A percentile compares a stretch with the other conserved stretches of the same genome.
These are phyloP conservation scores for Bombus waltoni DNA, from an alignment of 1,140 invertebrate genomes.

Conservation along the genomic window DNA sequence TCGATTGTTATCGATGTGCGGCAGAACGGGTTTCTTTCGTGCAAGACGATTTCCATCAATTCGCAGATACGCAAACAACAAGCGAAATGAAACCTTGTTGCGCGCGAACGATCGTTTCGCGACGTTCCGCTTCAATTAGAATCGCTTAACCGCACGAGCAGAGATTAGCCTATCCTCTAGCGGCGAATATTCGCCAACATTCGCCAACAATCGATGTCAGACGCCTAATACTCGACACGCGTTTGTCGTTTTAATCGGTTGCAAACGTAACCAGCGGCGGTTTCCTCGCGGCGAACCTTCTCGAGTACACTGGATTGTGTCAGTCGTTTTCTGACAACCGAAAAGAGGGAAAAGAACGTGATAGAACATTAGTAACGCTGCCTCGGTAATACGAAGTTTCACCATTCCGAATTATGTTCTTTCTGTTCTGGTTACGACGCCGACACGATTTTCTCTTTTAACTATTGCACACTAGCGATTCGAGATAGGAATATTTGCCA, in stretches of 20 bases:
- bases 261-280: background rate
- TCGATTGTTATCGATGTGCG: too few relatives aligned
- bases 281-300: background rate
- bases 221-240: background rate
- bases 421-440: conserved; percentile 35
- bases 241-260: conserved; percentile 7
- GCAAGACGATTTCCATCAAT: background rate
- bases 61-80: background rate
- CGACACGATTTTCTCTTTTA: conserved; percentile 45
- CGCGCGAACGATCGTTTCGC: background rate
- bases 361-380: background rate
- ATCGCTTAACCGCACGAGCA: conserved; percentile 7
- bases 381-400: background rate
- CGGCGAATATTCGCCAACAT: background rate
- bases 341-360: background rate
- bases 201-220: background rate
- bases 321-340: background rate
- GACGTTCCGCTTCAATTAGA: conserved; percentile 11
- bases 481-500: conserved; percentile 11
- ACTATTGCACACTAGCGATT: conserved; percentile 7
- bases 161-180: background rate
- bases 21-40: too few relatives aligned
- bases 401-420: conserved; percentile 7
- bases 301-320: background rate
- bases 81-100: background rate